Base-by-base conservation (phyloP, 2,888 invertebrate genomes). In the Xylophagus ater region DNA sequence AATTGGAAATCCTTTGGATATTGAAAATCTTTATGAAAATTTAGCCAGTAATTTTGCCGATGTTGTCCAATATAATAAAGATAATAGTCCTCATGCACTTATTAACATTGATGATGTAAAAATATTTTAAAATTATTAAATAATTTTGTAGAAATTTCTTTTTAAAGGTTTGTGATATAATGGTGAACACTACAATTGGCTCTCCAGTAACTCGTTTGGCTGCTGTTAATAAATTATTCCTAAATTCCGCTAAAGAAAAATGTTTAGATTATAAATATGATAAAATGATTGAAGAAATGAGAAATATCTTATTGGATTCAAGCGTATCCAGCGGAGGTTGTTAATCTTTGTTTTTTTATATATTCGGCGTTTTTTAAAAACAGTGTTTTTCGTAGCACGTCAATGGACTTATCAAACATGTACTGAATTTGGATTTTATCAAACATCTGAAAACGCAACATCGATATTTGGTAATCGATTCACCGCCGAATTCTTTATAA, bases 321-420 rank as follows among this genome's bases (percentile, higher is more conserved):
- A n/a, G n/a, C n/a, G n/a, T n/a, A n/a, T n/a, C n/a, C n/a, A n/a
- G n/a, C n/a, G n/a, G n/a, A n/a, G n/a, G n/a, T n/a, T n/a, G n/a
- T n/a, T n/a, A n/a, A n/a, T n/a, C n/a, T n/a, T n/a, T 10, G 5
- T 21, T n/a, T n/a, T n/a, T n/a, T n/a, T n/a, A n/a, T n/a, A n/a
- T n/a, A n/a, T n/a, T n/a, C n/a, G n/a, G n/a, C n/a, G n/a, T n/a
- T n/a, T n/a, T n/a, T n/a, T n/a, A n/a, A n/a, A n/a, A n/a, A n/a
- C n/a, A n/a, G n/a, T 40, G 8, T n/a, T n/a, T n/a, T n/a, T n/a
- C n/a, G 37, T 52, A 79, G 80, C 70, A 48, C 80, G 93, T 0
- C 86, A 87, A 53, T 94, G 93, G 93, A 79, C 74, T 43, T 94
- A 89, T 60, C 93, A 94, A 65, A 93, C 93, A 0, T 96, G 94